Evolutionary conservation across 2,888 invertebrate genomes (phyloP), one percentile per base, ranked within the genome.

Genomic region (Drosophila mayaguana): DNA sequence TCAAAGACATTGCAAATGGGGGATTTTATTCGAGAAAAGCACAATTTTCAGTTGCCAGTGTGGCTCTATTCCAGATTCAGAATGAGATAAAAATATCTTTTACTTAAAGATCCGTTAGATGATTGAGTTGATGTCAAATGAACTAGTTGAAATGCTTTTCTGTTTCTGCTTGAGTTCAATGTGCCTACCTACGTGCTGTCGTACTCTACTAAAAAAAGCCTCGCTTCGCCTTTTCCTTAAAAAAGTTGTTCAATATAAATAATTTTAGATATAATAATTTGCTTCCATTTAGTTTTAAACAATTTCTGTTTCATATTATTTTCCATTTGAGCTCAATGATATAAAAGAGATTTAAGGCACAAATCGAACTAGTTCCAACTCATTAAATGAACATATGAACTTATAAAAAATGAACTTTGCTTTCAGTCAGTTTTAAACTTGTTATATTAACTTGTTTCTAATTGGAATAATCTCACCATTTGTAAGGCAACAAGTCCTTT

Each of bases 1-100:
- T 66, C 71, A 46, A 36, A 57, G 36, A 55, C 25, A 3, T 28
- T 48, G 53, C 48, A 55, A 54, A 34, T 55, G 36, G 36, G 22
- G 51, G 32, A 22, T 22, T 32, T 12, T 14, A 48, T 53, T 38
- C 51, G 28, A 1, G 42, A 22, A 43, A 28, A n/a, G 11, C 70
- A 45, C 16, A 40, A 38, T 28, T 61, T 75, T 9, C 34, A 32
- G 25, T 56, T 62, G 18, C n/a, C 34, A 28, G 6, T 45, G 6
- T 14, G 2, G 16, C 16, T 22, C 16, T 14, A 14, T 28, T 32
- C 18, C n/a, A 18, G 12, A 11, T 51, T 32, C n/a, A n/a, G 28
- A n/a, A 28, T 28, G 28, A 48, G 32, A 2, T 34, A 11, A 11
- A 32, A 32, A 32, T 11, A 25, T 0, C 2, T 16, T 46, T 25